Base-by-base conservation (phyloP, 2,888 invertebrate species). In the Pilophorus perplexus region DNA sequence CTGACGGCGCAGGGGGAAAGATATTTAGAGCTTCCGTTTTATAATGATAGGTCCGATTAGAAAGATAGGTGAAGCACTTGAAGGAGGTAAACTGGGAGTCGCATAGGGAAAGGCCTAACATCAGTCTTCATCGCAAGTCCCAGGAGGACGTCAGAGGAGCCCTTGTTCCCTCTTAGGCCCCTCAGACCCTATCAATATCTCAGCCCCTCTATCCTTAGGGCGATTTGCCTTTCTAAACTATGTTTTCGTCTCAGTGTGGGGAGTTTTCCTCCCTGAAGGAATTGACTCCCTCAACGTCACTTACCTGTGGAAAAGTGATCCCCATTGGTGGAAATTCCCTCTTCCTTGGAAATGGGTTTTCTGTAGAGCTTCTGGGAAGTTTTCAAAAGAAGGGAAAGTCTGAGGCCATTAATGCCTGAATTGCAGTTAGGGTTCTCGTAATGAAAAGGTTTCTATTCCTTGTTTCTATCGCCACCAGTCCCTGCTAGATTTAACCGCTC, bases 221-320 rank as follows among this genome's bases (percentile, higher is more conserved):
- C 48, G 62, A 62, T 62, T 62, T 62, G 62, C 62, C 62, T 62
- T 59, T 62, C 62, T 62, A 62, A 62, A 62, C 62, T 62, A 62
- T 33, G 46, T 62, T 62, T 62, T 48, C 62, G 46, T 62, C 48
- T 62, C 62, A 59, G 20, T 37, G 16, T 42, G 25, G 42, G 42
- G 40, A 25, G 14, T 12, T 6, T 55, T 40, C 55, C 37, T 25
- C 38, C 55, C 55, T 55, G n/a, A 25, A 55, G 38, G 37, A 38
- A 38, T 38, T 16, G n/a, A 2, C 59, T 14, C 23, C 2, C 52
- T 18, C 23, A 25, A 25, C 42, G 42, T 14, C 2, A 22, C 25
- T 42, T 42, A 59, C 59, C 59, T 59, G 59, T 25, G 59, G 57
- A 57, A 57, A 37, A 55, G 38, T n/a, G 37, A 22, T 37, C 59